Base-by-base conservation (phyloP, 92 coral and sea anemone genomes). In the Pocillopora grandis region DNA sequence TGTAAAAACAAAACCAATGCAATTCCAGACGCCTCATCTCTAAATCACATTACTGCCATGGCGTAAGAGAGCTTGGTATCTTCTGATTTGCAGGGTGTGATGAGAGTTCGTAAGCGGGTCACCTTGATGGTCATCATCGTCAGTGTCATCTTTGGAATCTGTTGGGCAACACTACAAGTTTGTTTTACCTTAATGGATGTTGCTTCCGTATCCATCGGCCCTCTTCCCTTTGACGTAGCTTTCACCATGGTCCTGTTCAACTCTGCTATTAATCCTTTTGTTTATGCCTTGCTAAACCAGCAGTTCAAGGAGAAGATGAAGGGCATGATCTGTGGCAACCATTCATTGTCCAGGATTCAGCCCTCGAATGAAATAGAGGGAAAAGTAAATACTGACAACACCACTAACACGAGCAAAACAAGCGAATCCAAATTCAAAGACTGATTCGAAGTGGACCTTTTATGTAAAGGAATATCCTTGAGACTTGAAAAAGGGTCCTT, bases 201-300 rank as follows among this genome's bases (percentile, higher is more conserved):
- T 11, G 33, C 33, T 23, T 23, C 71, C 16, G 13, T 23, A 27
- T 33, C 12, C 14, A 23, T 66, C 15, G 71, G 71, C 48, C 36
- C 71, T 37, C 10, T 66, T 37, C 16, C 33, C 0, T 17, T 66
- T 17, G 71, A 33, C 35, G 33, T 66, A 12, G 35, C 48, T 66
- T 33, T 23, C 48, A 37, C 33, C 5, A 66, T 66, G 71, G 21
- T 66, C 36, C 13, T 66, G 71, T 66, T 66, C 36, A 66, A 66
- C 36, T 66, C 71, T 66, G 71, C 71, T 31, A 36, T 66, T 36
- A 66, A 66, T 37, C 71, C 71, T 33, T 66, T 66, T 66, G 71
- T 66, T 13, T 66, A 66, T 37, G 48, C 71, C 21, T 36, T 66
- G 71, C 33, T 66, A 37, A 66, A 66, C 42, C 48, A 66, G 37